phyloP scores from a whole-genome alignment of 1,140 invertebrate genomes.

The Gryllus bimaculatus region DNA sequence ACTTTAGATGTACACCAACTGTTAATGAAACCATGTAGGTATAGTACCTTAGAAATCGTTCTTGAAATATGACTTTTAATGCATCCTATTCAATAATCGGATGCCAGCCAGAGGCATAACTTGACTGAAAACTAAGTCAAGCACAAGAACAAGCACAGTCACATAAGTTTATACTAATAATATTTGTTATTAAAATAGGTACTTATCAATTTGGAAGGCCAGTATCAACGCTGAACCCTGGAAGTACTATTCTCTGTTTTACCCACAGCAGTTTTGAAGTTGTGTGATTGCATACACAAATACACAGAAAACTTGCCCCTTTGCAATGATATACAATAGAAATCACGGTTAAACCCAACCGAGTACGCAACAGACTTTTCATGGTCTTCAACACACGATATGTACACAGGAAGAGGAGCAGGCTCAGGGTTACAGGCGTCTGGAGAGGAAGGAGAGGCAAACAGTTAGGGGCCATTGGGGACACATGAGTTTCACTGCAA shows the following conservation, averaged over 20 bases:
- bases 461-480: neutral
- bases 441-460: neutral
- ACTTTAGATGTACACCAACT: neutral
- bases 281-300: neutral
- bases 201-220: neutral
- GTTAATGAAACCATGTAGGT: too few species aligned
- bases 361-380: neutral
- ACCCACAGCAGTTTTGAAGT: neutral
- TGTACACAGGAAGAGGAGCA: neutral
- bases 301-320: neutral
- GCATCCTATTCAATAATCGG: too few species aligned
- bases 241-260: neutral
- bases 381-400: neutral
- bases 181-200: neutral
- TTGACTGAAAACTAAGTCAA: neutral
- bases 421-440: neutral
- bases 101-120: too few species aligned
- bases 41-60: too few species aligned
- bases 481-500: neutral
- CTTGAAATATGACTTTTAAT: too few species aligned
- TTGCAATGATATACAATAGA: neutral
- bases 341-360: neutral
- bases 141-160: neutral
- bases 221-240: neutral
- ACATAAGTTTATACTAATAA: neutral